Conservation (phyloP, 2,797 vertebrate species). For the Etheostoma perlongum region DNA sequence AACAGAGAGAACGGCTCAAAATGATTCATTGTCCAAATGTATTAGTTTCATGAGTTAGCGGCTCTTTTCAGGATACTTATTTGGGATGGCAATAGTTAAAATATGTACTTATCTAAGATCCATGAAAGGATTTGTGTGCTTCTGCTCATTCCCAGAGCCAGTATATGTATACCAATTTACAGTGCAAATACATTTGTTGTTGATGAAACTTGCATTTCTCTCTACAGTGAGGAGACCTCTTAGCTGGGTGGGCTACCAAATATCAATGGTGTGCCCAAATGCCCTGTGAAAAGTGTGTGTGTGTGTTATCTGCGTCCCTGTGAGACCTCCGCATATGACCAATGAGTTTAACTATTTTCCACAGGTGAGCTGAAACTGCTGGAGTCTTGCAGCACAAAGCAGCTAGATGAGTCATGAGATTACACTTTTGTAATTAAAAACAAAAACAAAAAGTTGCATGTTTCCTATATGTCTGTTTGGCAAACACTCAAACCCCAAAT, state of each 20-base stretch:
- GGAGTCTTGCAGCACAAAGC: neutral
- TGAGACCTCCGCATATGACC: slow-evolving; percentile 13
- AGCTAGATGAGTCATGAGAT: neutral
- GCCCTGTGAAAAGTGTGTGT: slow-evolving; percentile 12
- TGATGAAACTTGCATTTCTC: slow-evolving; percentile 52
- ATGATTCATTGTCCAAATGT: neutral
- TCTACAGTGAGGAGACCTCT: slow-evolving; percentile 12
- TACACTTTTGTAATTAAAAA: neutral
- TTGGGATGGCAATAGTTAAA: too few species aligned
- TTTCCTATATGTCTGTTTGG: neutral
- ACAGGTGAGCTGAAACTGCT: slow-evolving; percentile 19
- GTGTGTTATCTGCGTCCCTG: slow-evolving; percentile 14
- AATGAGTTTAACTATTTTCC: neutral
- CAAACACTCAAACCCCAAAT: neutral
- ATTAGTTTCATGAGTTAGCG: neutral
- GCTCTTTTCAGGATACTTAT: neutral
- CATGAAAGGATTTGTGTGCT: neutral
- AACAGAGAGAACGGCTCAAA: neutral
- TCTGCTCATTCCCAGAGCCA: neutral
- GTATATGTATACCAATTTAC: neutral
- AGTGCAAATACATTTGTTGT: slow-evolving; percentile 20
- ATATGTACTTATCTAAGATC: neutral
- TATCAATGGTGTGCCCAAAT: slow-evolving; percentile 34
- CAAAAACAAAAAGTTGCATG: too few species aligned
- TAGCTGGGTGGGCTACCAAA: slow-evolving; percentile 24